These are phyloP conservation scores for Anthopleura sola DNA, from an alignment of 64 coral and sea anemone genomes.

Conservation along the genomic window DNA sequence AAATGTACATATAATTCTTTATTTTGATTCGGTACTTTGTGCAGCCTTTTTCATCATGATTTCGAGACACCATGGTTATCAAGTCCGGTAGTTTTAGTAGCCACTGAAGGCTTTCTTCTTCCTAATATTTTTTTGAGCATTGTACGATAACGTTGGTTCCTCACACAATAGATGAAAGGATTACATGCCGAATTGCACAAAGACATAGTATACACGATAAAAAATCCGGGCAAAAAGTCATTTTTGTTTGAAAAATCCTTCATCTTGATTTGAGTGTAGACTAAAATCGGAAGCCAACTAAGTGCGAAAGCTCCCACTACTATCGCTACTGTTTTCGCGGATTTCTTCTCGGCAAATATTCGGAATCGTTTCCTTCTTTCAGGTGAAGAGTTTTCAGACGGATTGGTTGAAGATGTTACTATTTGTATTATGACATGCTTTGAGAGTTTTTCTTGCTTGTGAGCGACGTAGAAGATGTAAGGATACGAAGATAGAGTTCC, in stretches of 20 bases:
- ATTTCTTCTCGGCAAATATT: not conserved
- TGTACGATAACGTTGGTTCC: not conserved
- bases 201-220: not conserved
- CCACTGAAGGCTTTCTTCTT: not conserved
- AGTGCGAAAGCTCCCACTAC: not conserved
- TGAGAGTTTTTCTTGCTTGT: not conserved
- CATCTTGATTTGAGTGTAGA: not conserved
- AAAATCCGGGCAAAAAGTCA: not conserved
- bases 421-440: not conserved
- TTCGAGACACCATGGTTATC: not conserved
- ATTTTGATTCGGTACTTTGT: too few relatives aligned
- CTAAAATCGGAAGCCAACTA: not conserved
- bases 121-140: not conserved
- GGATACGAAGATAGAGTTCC: not conserved
- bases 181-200: not conserved
- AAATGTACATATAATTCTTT: too few relatives aligned
- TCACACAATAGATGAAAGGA: not conserved
- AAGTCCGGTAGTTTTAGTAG: not conserved
- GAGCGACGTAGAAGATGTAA: not conserved
- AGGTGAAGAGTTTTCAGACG: not conserved
- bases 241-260: not conserved
- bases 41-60: too few relatives aligned
- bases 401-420: not conserved
- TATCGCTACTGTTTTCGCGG: not conserved
- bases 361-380: not conserved